Conservation (phyloP, 2,113 vertebrate species). For the Azemiops feae region DNA sequence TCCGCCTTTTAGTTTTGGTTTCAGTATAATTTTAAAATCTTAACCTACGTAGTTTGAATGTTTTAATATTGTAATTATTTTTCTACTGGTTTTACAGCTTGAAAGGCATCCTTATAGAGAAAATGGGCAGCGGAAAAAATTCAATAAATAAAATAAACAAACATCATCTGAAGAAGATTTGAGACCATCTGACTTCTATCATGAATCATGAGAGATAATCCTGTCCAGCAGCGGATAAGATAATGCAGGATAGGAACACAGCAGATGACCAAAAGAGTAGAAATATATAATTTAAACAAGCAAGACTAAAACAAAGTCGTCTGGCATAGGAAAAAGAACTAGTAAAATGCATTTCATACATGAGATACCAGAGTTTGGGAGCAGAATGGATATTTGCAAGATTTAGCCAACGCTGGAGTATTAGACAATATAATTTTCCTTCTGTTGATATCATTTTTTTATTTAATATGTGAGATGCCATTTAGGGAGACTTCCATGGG, state of each 20-base stretch:
- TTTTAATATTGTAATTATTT: too few species aligned
- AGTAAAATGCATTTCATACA: background rate
- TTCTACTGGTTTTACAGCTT: too few species aligned
- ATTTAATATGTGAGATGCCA: background rate
- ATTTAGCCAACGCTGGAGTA: background rate
- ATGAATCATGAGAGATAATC: background rate
- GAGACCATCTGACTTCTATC: background rate
- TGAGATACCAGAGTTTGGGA: background rate
- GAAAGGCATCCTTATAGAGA: too few species aligned
- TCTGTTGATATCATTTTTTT: background rate
- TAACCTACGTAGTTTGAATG: too few species aligned
- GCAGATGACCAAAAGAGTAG: background rate
- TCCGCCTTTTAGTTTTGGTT: too few species aligned
- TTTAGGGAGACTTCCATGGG: background rate
- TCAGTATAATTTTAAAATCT: too few species aligned
- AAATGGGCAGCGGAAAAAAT: too few species aligned
- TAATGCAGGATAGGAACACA: background rate
- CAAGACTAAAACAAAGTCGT: background rate
- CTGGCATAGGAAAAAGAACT: background rate
- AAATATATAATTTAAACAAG: background rate
- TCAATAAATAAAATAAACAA: too few species aligned
- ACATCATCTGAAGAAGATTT: background rate
- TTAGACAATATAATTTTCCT: background rate
- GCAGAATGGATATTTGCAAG: background rate
- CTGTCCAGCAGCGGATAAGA: background rate